Percentiles rank a stretch among this genome's conserved stretches.
Evolutionary conservation across 2,113 vertebrate species (phyloP).

Genomic region (Cathartes aura): DNA sequence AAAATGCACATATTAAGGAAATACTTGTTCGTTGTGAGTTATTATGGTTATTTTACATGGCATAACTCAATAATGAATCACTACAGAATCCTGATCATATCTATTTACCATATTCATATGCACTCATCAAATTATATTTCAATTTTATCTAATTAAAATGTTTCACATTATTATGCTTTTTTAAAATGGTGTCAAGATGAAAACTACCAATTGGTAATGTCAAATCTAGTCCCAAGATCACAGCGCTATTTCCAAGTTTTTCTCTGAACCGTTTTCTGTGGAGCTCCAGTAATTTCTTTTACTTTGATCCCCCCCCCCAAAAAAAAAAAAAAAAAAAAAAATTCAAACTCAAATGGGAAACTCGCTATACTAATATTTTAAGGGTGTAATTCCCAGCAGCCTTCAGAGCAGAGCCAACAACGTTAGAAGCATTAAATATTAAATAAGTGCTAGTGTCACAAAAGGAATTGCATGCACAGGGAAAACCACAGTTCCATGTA

Average conservation of each 20-base stretch:
- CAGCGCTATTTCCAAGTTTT: neutral
- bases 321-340: neutral
- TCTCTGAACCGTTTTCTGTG: neutral
- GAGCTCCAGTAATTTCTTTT: neutral
- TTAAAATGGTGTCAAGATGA: neutral
- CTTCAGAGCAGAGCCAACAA: neutral
- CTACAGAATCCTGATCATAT: slow-evolving; percentile 9
- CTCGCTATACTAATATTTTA: neutral
- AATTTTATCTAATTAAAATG: slow-evolving; percentile 39
- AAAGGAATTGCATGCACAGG: neutral
- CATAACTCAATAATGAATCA: slow-evolving; percentile 11
- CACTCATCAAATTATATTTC: slow-evolving; percentile 29
- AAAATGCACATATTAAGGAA: neutral
- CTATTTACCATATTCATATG: slow-evolving; percentile 17
- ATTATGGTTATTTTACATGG: neutral
- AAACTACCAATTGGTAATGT: neutral
- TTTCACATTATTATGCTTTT: slow-evolving; percentile 17
- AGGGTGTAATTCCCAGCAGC: neutral
- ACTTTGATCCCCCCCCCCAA: neutral
- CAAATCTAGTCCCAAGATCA: neutral
- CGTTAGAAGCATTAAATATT: neutral
- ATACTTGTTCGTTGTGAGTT: neutral
- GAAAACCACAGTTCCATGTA: neutral
- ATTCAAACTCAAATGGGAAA: neutral
- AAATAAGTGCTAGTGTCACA: neutral